Conservation (phyloP, 2,888 invertebrate genomes). For the Heteromyza rotundicornis region DNA sequence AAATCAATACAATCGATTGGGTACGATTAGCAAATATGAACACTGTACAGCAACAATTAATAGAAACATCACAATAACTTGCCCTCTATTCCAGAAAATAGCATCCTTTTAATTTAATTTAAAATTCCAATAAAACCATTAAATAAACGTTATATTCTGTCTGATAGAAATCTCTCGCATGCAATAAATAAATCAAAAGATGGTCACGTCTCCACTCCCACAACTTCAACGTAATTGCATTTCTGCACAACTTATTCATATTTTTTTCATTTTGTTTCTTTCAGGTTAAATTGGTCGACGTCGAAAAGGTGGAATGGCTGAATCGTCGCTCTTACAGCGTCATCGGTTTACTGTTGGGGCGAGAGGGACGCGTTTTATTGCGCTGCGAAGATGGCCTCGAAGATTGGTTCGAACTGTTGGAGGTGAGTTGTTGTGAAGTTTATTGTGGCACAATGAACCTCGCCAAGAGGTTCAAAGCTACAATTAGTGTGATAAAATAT, state of each 20-base stretch:
- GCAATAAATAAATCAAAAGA: background rate
- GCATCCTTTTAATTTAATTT: too few relatives aligned
- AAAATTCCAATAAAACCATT: too few relatives aligned
- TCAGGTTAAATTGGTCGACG: slow-evolving; percentile 69
- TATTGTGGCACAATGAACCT: slow-evolving; percentile 23
- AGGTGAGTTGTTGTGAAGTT: slow-evolving; percentile 62
- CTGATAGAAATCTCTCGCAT: too few relatives aligned
- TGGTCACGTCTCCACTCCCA: slow-evolving; percentile 20
- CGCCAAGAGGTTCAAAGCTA: slow-evolving; percentile 14
- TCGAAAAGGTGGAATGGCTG: slow-evolving; percentile 72
- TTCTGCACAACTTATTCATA: slow-evolving; percentile 7
- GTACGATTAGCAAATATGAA: too few relatives aligned
- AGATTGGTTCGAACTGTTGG: slow-evolving; percentile 71
- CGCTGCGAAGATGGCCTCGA: slow-evolving; percentile 67
- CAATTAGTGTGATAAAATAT: too few relatives aligned
- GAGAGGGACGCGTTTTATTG: slow-evolving; percentile 63
- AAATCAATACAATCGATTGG: too few relatives aligned
- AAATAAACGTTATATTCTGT: too few relatives aligned
- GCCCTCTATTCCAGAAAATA: too few relatives aligned
- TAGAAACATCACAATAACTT: too few relatives aligned
- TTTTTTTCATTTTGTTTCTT: slow-evolving; percentile 30
- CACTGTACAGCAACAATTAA: too few relatives aligned
- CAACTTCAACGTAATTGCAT: slow-evolving; percentile 5
- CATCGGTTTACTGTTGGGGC: slow-evolving; percentile 66
- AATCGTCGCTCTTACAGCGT: slow-evolving; percentile 71